Conservation (phyloP, 2,113 vertebrate species). For the Amphilophus citrinellus region DNA sequence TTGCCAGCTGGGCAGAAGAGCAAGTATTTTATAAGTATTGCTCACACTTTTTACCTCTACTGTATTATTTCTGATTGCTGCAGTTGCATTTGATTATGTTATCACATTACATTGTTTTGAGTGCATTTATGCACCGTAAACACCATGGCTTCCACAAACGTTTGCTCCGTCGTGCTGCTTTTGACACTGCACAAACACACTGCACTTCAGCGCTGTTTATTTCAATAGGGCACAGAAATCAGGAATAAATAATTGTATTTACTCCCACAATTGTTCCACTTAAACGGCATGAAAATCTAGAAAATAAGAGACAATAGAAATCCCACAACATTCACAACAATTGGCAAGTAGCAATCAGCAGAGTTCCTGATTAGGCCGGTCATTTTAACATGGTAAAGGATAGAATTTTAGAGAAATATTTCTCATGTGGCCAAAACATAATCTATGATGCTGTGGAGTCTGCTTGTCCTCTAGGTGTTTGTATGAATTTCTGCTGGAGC, state of each 20-base stretch:
- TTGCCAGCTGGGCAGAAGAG: constrained; percentile 27
- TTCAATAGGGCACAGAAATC: neutral
- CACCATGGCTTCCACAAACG: neutral
- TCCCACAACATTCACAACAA: neutral
- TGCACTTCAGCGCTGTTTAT: neutral
- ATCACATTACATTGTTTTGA: constrained; percentile 4
- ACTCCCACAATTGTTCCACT: constrained; percentile 12
- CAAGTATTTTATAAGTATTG: constrained; percentile 11
- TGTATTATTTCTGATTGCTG: neutral
- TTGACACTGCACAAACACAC: constrained; percentile 8
- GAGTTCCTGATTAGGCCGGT: constrained; percentile 18
- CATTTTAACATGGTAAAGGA: constrained; percentile 2
- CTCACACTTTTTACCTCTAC: neutral
- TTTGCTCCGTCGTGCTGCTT: neutral
- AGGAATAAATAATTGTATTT: constrained; percentile 21
- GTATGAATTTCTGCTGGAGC: neutral
- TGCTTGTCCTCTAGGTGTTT: neutral
- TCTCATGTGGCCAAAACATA: neutral
- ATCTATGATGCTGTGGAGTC: neutral
- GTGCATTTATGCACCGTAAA: neutral
- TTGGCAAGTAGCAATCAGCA: constrained; percentile 10
- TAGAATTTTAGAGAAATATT: constrained; percentile 1
- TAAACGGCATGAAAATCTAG: neutral
- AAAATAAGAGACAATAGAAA: neutral
- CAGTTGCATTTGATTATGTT: neutral